Base-by-base conservation (phyloP, 1,140 invertebrate species). In the Drosophila virilis region DNA sequence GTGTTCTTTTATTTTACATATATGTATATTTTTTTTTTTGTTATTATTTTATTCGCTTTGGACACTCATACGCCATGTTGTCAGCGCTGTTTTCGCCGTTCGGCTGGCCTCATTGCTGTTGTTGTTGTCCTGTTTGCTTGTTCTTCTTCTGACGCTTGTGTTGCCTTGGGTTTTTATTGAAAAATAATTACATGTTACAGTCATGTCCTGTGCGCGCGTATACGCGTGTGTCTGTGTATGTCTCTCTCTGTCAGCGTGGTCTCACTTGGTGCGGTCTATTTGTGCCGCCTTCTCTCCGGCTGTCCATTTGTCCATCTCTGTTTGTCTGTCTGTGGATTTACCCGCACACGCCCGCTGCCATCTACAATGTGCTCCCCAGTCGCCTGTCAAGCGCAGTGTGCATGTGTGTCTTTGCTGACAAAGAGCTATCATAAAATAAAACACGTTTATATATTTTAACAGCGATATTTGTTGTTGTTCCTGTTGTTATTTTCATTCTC, bases 111-210 rank as follows among this genome's bases (percentile, higher is more conserved):
- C 46, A 43, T 65, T 54, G 55, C 61, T 42, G 35, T 52, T 43
- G 15, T 8, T 66, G 45, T 35, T 59, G 77, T 77, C 8, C 8
- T 40, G 45, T 50, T 72, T 57, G 38, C 48, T 69, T 68, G 62
- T 74, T 66, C 65, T 62, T 61, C 60, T 75, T 68, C 74, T 81
- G 58, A 46, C 33, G 66, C 50, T 66, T 60, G 74, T 78, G 69
- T 74, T 90, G 86, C 72, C 78, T 88, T 86, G 81, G 81, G 86
- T 82, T 90, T 82, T 90, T 90, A 90, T 90, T 90, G 86, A 90
- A 90, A 90, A 86, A 90, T 90, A 90, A 90, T 90, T 90, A 90
- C 86, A 90, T 90, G 86, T 82, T 90, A 86, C 86, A 90, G 86
- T 90, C 86, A 90, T 90, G 86, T 86, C 86, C 68, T 86, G 83